These are phyloP conservation scores for Pomatostomus ruficeps DNA, from an alignment of 2,113 vertebrate species.

Conservation along the genomic window DNA sequence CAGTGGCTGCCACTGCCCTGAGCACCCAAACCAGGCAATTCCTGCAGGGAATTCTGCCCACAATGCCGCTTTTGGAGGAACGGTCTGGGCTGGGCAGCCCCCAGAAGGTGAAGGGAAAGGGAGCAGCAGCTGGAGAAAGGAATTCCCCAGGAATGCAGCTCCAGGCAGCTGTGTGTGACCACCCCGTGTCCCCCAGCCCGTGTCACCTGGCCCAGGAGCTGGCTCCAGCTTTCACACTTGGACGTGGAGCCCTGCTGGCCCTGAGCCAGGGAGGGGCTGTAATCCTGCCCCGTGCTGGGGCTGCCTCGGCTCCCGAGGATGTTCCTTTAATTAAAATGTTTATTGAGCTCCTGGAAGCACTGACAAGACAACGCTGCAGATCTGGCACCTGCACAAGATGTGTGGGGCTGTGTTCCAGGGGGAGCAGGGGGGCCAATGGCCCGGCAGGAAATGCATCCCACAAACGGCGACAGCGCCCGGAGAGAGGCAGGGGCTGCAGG, in stretches of 20 bases:
- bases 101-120: not conserved
- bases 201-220: not conserved
- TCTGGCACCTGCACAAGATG: conserved; percentile 40
- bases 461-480: not conserved
- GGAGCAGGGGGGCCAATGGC: conserved; percentile 6
- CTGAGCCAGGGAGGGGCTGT: not conserved
- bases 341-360: conserved; percentile 20
- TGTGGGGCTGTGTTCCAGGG: not conserved
- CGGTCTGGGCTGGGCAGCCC: not conserved
- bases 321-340: conserved; percentile 59
- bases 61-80: not conserved
- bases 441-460: conserved; percentile 47
- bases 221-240: not conserved
- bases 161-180: not conserved
- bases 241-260: not conserved
- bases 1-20: not conserved
- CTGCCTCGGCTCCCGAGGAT: not conserved
- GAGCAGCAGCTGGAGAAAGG: not conserved
- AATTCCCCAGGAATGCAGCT: not conserved
- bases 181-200: accelerated
- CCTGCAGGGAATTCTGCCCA: not conserved
- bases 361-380: conserved; percentile 33
- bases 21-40: not conserved
- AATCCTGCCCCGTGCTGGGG: not conserved
- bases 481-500: not conserved